phyloP scores from a whole-genome alignment of 2,888 invertebrate genomes.

The Elysia crispata region DNA sequence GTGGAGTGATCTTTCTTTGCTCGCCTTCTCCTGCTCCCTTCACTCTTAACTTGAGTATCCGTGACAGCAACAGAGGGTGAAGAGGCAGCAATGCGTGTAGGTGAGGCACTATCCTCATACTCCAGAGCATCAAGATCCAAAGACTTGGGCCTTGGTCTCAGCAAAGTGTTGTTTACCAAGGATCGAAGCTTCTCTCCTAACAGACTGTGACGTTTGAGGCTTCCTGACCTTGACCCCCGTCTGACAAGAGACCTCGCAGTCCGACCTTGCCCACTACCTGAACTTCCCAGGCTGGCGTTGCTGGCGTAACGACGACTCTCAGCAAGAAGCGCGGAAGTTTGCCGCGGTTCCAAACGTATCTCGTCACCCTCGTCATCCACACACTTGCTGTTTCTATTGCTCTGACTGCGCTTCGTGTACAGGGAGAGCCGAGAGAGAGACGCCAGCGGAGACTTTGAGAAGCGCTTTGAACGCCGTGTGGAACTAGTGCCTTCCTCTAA shows the following conservation, averaged over 20 bases:
- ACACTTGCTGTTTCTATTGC: slow-evolving; percentile 50
- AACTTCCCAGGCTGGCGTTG: slow-evolving; percentile 62
- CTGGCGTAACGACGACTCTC: slow-evolving; percentile 53
- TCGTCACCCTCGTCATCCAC: slow-evolving; percentile 52
- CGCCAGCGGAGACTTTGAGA: slow-evolving; percentile 48
- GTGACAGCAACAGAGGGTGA: too few relatives aligned
- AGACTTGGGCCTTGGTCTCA: slow-evolving; percentile 65
- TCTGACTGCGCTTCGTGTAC: slow-evolving; percentile 41
- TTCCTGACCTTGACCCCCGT: slow-evolving; percentile 50
- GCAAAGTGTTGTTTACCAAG: slow-evolving; percentile 57
- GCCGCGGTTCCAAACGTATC: slow-evolving; percentile 2
- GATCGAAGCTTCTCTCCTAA: slow-evolving; percentile 67
- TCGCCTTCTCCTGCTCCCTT: not conserved
- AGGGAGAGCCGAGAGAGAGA: slow-evolving; percentile 46
- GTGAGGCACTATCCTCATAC: slow-evolving; percentile 37
- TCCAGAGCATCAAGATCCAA: slow-evolving; percentile 68
- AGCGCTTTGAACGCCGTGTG: not conserved
- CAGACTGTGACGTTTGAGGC: slow-evolving; percentile 67
- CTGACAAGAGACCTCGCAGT: slow-evolving; percentile 59
- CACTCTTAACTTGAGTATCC: slow-evolving; percentile 12
- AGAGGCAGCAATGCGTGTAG: too few relatives aligned
- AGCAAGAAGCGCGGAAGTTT: not conserved
- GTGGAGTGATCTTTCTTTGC: not conserved
- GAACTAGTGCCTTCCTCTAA: not conserved
- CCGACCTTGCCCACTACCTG: slow-evolving; percentile 39